phyloP scores from a whole-genome alignment of 2,113 vertebrate genomes.

The Ornithorhynchus anatinus region DNA sequence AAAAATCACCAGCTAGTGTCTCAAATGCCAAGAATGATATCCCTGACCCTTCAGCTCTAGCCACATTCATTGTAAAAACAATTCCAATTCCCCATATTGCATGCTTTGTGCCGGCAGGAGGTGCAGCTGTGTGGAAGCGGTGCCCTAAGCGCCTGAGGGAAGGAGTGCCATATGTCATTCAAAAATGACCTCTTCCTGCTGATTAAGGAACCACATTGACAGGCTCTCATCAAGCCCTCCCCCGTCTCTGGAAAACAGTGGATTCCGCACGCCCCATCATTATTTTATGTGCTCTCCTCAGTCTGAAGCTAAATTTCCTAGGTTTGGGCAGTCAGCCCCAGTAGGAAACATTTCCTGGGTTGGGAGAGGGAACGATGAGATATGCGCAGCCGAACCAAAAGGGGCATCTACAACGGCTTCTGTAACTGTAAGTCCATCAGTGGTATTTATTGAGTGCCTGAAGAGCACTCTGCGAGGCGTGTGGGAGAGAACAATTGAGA shows the following conservation, averaged over 20 bases:
- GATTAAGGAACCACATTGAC: constrained; percentile 23
- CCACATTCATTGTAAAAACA: constrained; percentile 23
- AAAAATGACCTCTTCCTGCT: constrained; percentile 14
- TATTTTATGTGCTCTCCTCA: constrained; percentile 3
- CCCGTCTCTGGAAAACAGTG: background rate
- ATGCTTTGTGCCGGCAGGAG: background rate
- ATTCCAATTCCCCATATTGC: background rate
- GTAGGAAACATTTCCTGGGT: background rate
- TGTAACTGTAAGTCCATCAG: no score
- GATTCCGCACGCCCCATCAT: background rate
- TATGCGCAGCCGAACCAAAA: no score
- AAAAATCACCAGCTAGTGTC: background rate
- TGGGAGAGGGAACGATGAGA: no score
- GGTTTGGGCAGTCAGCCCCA: background rate
- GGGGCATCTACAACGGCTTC: no score
- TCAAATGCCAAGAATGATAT: constrained; percentile 4
- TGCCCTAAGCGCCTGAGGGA: background rate
- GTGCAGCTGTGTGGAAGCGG: background rate
- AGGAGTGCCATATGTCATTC: background rate
- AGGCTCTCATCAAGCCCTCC: constrained; percentile 24
- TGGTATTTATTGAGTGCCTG: no score
- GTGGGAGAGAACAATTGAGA: no score
- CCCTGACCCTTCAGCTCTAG: background rate
- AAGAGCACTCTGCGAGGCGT: no score
- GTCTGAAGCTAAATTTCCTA: background rate